phyloP scores from a whole-genome alignment of 2,888 invertebrate genomes.

The Mechanitis messenoides region DNA sequence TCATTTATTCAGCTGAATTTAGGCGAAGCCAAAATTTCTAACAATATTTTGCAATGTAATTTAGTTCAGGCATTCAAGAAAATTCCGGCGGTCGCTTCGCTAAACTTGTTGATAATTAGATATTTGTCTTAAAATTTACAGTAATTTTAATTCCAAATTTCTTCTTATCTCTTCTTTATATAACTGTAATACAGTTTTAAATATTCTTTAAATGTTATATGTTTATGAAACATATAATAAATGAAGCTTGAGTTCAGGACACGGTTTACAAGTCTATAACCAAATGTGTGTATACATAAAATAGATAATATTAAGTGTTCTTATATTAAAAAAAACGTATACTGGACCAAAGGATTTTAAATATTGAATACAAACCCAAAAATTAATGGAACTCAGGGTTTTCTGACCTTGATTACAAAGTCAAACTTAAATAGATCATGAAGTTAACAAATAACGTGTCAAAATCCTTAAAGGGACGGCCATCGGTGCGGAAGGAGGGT shows the following conservation, averaged over 20 bases:
- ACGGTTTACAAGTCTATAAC: no score
- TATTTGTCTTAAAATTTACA: slow-evolving; percentile 1
- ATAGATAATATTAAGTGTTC: no score
- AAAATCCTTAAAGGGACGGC: slow-evolving; percentile 51
- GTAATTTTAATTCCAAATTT: background rate
- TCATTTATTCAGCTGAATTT: slow-evolving; percentile 10
- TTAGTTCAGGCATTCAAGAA: slow-evolving; percentile 4
- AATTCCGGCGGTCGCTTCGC: slow-evolving; percentile 2
- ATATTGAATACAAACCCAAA: background rate
- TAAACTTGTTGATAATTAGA: background rate
- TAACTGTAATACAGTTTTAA: no score
- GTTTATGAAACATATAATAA: no score
- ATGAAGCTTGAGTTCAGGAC: no score
- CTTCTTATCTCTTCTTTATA: no score
- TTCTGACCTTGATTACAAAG: slow-evolving; percentile 3
- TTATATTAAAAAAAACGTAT: no score
- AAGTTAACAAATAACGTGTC: slow-evolving; percentile 67
- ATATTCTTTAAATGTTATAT: no score
- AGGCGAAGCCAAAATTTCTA: slow-evolving; percentile 9
- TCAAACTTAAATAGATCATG: slow-evolving; percentile 14
- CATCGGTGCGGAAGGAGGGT: slow-evolving; percentile 46
- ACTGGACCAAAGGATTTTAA: background rate
- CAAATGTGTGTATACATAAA: no score
- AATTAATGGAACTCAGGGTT: background rate
- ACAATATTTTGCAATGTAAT: slow-evolving; percentile 15